Base-by-base conservation (phyloP, 2,888 invertebrate genomes). In the Drosophila anceps region DNA sequence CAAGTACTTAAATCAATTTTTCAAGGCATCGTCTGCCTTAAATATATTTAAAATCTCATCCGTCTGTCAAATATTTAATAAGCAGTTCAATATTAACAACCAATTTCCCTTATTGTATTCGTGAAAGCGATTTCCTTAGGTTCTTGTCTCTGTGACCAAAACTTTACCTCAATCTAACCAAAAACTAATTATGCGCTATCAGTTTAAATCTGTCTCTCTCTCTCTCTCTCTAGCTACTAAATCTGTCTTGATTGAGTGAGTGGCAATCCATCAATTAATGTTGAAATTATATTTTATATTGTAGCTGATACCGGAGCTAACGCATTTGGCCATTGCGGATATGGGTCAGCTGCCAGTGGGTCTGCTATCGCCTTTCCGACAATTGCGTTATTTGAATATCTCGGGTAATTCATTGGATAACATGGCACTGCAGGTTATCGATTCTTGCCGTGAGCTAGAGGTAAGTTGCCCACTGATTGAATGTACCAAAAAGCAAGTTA, bases 401-500 rank as follows among this genome's bases (percentile, higher is more conserved):
- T 96, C 96, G 37, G 95, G 95, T 89, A 97, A 97, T 93, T 94
- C 95, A 90, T 93, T 97, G 91, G 92, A 92, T 84, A 92, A 92
- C 67, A 91, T 92, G 88, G 91, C 92, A 64, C 75, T 92, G 82
- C 91, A 93, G 88, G 92, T 93, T 72, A 92, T 93, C 80, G 91
- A 93, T 90, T 91, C 93, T 24, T 92, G 93, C 71, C 90, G 88
- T 13, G 90, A 91, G 69, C 84, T 93, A 24, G 92, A 93, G 92
- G 93, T 93, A 90, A 90, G 91, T 84, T 51, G 3, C n/a, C 7
- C 43, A 6, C 10, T 63, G 59, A 51, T 69, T 74, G 53, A 59
- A 43, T 65, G 62, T 27, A 27, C 31, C 37, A 41, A 48, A 10
- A 10, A 13, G n/a, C 29, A 72, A 70, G 13, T 43, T 55, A 58